Conservation (phyloP, 2,888 invertebrate genomes). For the Eilema griseolum region DNA sequence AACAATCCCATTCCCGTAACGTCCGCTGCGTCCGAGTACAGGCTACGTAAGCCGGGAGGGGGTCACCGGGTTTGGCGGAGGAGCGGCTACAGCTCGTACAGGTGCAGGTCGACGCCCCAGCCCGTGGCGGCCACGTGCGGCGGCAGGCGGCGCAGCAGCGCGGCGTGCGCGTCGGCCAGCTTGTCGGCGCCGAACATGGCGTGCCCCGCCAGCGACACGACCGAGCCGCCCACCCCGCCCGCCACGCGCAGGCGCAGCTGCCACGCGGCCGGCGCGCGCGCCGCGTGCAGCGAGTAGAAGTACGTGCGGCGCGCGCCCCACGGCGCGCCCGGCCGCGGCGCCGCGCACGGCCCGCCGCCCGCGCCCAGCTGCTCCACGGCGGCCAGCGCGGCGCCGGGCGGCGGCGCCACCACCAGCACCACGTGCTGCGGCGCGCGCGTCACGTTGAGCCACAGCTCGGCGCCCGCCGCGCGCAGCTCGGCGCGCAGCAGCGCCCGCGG, state of each 20-base stretch:
- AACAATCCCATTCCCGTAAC: too few relatives aligned
- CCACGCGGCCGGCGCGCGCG: slow-evolving; percentile 43
- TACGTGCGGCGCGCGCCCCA: slow-evolving; percentile 73
- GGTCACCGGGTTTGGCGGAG: too few relatives aligned
- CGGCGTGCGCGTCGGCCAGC: slow-evolving; percentile 80
- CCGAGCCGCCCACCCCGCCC: slow-evolving; percentile 81
- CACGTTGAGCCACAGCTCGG: slow-evolving; percentile 20
- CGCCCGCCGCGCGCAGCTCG: slow-evolving; percentile 13
- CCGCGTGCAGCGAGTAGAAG: slow-evolving; percentile 61
- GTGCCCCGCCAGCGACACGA: slow-evolving; percentile 88
- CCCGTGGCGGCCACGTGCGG: slow-evolving; percentile 88
- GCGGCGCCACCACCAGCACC: slow-evolving; percentile 74
- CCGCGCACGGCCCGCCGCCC: slow-evolving; percentile 60
- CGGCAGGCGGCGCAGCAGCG: slow-evolving; percentile 88
- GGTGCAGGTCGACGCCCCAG: slow-evolving; percentile 91
- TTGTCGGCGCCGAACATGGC: slow-evolving; percentile 84
- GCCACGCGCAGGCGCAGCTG: slow-evolving; percentile 34
- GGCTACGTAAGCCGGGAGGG: too few relatives aligned
- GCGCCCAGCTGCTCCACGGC: slow-evolving; percentile 89
- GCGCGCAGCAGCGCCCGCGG: slow-evolving; percentile 61
- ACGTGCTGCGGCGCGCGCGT: slow-evolving; percentile 52
- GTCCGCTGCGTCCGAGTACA: too few relatives aligned
- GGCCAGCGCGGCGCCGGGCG: slow-evolving; percentile 76
- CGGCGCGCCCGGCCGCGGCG: slow-evolving; percentile 73
- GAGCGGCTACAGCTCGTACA: slow-evolving; percentile 76